Evolutionary conservation across 92 coral and sea anemone species (phyloP), one percentile per base, ranked within the genome.

Genomic region (Epizoanthus fatuus): DNA sequence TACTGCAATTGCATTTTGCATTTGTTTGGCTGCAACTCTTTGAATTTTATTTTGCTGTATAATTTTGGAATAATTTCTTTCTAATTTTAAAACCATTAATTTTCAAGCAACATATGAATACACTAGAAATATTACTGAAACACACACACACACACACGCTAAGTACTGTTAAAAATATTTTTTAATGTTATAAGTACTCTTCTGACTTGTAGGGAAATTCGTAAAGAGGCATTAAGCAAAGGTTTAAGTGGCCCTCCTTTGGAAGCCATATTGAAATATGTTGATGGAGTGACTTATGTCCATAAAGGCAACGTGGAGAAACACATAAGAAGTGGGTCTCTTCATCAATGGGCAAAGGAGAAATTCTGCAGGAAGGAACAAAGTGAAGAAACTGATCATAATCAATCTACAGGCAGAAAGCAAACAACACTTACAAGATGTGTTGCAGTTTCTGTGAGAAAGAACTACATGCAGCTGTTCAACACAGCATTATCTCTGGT

Each of bases 401-500:
- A 69, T 75, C 74, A 65, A 20, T 52, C 82, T 54, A 63, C 47
- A 85, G 82, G 38, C 74, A 60, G 53, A 72, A 51, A 49, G 32
- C 86, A 81, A 69, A 38, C 74, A 32, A 65, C 68, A 22, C 58
- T 68, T 4, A 81, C 74, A 5, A 19, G 59, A 57, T 72, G 76
- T 22, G 40, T 84, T 44, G 70, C 87, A 59, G 87, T 22, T 44
- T 84, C 87, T 12, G 73, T 45, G 32, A 83, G 78, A 52, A 72
- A 72, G 68, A 84, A 84, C 70, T 72, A 72, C 73, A 83, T 72
- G 15, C 65, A 37, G 45, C 87, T 84, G 32, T 84, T 84, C 81
- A 72, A 84, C 63, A 84, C 87, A 45, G 81, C 81, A 73, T 84
- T 72, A 42, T 72, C 87, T 3, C 60, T 84, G 62, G 87, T 73